Evolutionary conservation across 1,140 invertebrate genomes (phyloP).

Genomic region (Copidosoma floridanum): DNA sequence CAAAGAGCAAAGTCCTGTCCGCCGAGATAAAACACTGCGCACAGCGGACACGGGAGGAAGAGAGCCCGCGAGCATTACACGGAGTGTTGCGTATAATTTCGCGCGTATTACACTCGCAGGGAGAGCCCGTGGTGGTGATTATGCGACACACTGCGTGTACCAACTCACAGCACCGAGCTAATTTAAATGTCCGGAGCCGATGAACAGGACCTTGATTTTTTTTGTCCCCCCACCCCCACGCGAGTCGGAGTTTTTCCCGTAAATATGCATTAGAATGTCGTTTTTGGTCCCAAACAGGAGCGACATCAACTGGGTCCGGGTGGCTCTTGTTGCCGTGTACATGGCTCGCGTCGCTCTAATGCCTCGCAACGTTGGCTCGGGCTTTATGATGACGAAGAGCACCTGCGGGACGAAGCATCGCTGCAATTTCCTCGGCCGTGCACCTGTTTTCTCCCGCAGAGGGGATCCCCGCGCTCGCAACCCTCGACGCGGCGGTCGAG

Average conservation of each 20-base stretch:
- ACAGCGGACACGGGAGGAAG: not conserved
- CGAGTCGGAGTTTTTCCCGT: constrained; percentile 49
- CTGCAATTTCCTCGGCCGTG: constrained; percentile 50
- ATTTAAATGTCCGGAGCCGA: too few species aligned
- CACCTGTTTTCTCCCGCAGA: too few species aligned
- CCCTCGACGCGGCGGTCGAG: not conserved
- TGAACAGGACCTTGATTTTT: not conserved
- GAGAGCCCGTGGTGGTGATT: too few species aligned
- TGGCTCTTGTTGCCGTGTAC: constrained; percentile 25
- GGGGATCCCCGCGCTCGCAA: too few species aligned
- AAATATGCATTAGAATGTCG: constrained; percentile 49
- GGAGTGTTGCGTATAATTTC: not conserved
- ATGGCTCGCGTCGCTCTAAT: constrained; percentile 1
- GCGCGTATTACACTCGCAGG: constrained; percentile 7
- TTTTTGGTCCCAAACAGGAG: not conserved
- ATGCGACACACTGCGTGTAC: too few species aligned
- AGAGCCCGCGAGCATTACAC: too few species aligned
- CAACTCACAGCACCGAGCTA: too few species aligned
- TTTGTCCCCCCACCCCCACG: not conserved
- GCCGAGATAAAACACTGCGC: too few species aligned
- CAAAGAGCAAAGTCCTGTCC: too few species aligned
- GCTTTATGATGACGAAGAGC: constrained; percentile 58
- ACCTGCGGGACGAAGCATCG: constrained; percentile 48
- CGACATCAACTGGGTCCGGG: constrained; percentile 34
- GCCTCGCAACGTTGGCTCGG: constrained; percentile 37